Base-by-base conservation (phyloP, 2,113 vertebrate genomes). In the Oncorhynchus kisutch region DNA sequence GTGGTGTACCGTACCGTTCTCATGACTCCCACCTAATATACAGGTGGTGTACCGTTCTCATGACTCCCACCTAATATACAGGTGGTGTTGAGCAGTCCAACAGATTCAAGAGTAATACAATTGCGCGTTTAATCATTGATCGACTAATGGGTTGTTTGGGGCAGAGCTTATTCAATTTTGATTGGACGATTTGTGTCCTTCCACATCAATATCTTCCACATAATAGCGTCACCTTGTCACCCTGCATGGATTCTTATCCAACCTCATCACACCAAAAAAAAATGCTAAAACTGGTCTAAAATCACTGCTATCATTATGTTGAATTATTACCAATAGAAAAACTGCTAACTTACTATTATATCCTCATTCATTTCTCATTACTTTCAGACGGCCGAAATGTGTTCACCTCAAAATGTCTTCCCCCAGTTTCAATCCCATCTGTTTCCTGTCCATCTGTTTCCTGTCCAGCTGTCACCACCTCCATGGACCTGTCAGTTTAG, bases 131-230 rank as follows among this genome's bases (percentile, higher is more conserved):
- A 72, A 72, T 72, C 69, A 51, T 45, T 14, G 29, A 69, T 70
- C 39, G 2, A 57, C 51, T 4, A 34, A 54, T 27, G 49, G 16
- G 14, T 29, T 48, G 3, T 54, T 24, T 54, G 49, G 27, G 22
- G 29, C 70, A 54, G 82, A 65, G 49, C 70, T 78, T 72, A 81
- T 82, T 72, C 8, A 57, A 85, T 73, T 78, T 78, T 66, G 60
- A 76, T 82, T 75, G 51, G 71, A 79, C 76, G 51, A 25, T 70
- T 81, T 82, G 86, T 9, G 12, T n/a, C 59, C 18, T 22, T 74
- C 76, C 5, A 4, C 62, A 75, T 79, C 76, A 81, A 14, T 6
- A 3, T 14, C 81, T 74, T 77, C 72, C 4, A 65, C 3, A 18
- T 27, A 18, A 54, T 14, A 18, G 3, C 16, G 13, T 48, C 18